phyloP scores from a whole-genome alignment of 1,140 invertebrate genomes.

The Apis dorsata region DNA sequence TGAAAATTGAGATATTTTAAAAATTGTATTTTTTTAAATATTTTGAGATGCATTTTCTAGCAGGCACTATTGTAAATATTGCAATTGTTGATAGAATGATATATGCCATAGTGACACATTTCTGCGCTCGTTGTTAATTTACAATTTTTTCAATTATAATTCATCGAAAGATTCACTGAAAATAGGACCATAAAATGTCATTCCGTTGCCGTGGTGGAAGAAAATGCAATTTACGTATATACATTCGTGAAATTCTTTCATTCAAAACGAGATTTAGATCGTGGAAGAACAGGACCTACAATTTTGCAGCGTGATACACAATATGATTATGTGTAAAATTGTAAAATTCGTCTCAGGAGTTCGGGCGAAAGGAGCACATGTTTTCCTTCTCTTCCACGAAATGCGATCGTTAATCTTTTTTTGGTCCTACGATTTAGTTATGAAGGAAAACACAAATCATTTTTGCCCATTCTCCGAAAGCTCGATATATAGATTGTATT shows the following conservation, averaged over 20 bases:
- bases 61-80: not conserved
- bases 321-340: conserved; percentile 76
- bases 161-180: conserved; percentile 13
- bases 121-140: not conserved
- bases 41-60: not conserved
- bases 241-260: conserved; percentile 5
- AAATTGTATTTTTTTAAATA: no score
- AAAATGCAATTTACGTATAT: not conserved
- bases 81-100: not conserved
- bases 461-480: conserved; percentile 70
- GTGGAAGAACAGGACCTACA: conserved; percentile 50
- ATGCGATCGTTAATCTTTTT: not conserved
- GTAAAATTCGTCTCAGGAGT: conserved; percentile 73
- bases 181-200: conserved; percentile 33
- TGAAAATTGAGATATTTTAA: no score
- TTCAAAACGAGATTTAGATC: conserved; percentile 16
- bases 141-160: not conserved
- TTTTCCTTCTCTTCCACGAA: conserved; percentile 29
- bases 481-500: conserved; percentile 79
- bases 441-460: conserved; percentile 40
- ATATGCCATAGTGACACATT: conserved; percentile 16
- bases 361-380: conserved; percentile 60
- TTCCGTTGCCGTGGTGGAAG: conserved; percentile 42
- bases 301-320: conserved; percentile 60
- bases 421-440: not conserved